These are phyloP conservation scores for Sisor rabdophorus DNA, from an alignment of 2,113 vertebrate genomes.

Conservation along the genomic window DNA sequence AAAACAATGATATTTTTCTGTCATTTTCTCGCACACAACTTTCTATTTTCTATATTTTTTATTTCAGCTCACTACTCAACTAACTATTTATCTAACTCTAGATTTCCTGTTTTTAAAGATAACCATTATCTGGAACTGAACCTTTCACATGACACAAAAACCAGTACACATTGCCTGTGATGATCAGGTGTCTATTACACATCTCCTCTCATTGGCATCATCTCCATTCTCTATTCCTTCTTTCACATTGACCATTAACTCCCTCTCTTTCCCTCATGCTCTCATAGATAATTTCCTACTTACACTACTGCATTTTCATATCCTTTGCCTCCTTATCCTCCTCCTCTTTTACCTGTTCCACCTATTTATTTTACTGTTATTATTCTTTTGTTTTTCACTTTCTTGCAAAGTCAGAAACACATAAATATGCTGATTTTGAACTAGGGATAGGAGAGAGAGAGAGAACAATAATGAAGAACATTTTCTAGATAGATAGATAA, in stretches of 20 bases:
- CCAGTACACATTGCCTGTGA: slow-evolving; percentile 3
- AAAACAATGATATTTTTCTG: not conserved
- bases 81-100: not conserved
- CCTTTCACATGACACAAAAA: not conserved
- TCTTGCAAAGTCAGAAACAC: not conserved
- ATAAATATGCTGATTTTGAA: too few relatives aligned
- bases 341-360: not conserved
- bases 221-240: not conserved
- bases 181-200: slow-evolving; percentile 7
- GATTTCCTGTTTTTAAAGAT: not conserved
- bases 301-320: too few relatives aligned
- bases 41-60: not conserved
- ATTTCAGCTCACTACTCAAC: too few relatives aligned
- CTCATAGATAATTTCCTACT: too few relatives aligned
- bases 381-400: not conserved
- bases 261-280: not conserved
- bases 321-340: too few relatives aligned
- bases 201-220: not conserved
- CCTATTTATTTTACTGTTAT: not conserved
- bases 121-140: not conserved
- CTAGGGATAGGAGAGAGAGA: too few relatives aligned
- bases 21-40: not conserved
- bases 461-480: too few relatives aligned
- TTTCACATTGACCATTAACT: not conserved
- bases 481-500: too few relatives aligned